A percentile compares a stretch with the other conserved stretches of the same genome.
Conservation (phyloP, 2,113 vertebrate genomes). For the Psittacara wagleri region DNA sequence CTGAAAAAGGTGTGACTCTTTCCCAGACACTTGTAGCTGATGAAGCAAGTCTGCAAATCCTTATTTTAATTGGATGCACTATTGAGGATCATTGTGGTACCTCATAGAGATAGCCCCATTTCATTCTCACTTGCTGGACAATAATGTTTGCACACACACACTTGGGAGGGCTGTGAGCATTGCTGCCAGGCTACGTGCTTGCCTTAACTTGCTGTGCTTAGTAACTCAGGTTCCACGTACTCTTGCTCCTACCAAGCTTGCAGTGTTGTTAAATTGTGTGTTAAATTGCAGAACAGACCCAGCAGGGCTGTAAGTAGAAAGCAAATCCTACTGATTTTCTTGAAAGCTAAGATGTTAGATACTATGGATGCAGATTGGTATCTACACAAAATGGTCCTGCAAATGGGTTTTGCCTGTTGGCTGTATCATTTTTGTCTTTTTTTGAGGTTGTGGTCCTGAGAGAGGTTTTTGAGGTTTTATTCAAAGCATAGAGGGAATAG, state of each 20-base stretch:
- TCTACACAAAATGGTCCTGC: neutral
- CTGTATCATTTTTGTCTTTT: neutral
- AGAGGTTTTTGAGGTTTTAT: neutral
- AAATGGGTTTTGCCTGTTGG: neutral
- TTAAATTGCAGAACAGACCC: neutral
- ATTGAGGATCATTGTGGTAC: neutral
- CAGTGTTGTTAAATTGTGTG: neutral
- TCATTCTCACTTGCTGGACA: neutral
- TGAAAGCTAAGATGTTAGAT: neutral
- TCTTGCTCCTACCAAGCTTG: neutral
- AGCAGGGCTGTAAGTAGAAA: neutral
- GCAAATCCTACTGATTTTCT: neutral
- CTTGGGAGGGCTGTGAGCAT: neutral
- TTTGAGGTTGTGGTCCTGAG: neutral
- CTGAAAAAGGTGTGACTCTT: neutral
- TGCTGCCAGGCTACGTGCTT: neutral
- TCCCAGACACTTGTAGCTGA: neutral
- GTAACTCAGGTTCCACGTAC: neutral
- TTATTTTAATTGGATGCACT: neutral
- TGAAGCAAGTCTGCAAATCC: neutral
- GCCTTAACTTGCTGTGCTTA: neutral
- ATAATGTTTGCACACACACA: accelerated
- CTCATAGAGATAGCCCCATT: neutral
- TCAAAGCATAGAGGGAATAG: neutral
- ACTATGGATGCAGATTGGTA: neutral